These are phyloP conservation scores for Pygoscelis adeliae DNA, from an alignment of 2,113 vertebrate species.

Conservation along the genomic window DNA sequence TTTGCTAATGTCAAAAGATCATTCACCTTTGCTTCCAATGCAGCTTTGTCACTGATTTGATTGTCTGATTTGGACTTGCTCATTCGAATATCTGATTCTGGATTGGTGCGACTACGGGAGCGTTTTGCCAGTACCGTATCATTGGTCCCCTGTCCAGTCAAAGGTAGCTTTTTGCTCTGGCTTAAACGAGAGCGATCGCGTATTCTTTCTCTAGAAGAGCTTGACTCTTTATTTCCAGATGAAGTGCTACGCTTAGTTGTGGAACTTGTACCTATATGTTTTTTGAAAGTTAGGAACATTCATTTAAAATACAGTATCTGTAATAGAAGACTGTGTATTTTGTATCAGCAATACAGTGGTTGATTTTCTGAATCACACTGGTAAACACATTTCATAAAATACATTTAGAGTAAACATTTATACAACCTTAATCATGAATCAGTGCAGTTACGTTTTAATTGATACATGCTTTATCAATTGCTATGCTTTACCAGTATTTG, in stretches of 20 bases:
- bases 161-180: slow-evolving; percentile 84
- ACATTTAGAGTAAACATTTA: neutral
- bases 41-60: slow-evolving; percentile 91
- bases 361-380: neutral
- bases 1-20: slow-evolving; percentile 89
- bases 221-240: slow-evolving; percentile 83
- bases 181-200: slow-evolving; percentile 84
- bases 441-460: neutral
- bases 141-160: slow-evolving; percentile 59
- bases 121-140: slow-evolving; percentile 80
- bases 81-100: slow-evolving; percentile 85
- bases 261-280: slow-evolving; percentile 71
- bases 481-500: neutral
- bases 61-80: slow-evolving; percentile 94
- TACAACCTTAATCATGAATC: neutral
- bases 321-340: neutral
- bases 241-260: slow-evolving; percentile 82
- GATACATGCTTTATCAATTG: neutral
- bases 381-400: neutral
- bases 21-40: slow-evolving; percentile 89
- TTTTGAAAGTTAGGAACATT: neutral
- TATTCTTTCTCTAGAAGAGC: slow-evolving; percentile 84
- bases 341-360: neutral
- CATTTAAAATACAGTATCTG: neutral
- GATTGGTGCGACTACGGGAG: slow-evolving; percentile 78